Conservation (phyloP, 2,113 vertebrate genomes). For the Loxodonta africana region DNA sequence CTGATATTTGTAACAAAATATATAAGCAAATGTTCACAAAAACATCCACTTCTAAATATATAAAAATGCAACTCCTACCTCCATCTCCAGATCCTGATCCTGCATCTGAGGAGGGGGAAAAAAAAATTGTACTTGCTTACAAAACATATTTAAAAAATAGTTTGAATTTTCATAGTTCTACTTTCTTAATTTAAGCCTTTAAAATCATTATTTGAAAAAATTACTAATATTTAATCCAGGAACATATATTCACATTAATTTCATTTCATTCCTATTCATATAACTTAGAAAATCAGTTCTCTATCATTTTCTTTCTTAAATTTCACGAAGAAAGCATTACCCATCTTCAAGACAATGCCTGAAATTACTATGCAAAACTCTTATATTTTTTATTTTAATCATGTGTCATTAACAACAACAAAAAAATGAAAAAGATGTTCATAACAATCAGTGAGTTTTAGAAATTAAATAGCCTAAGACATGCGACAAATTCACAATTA, state of each 20-base stretch:
- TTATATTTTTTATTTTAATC: background rate
- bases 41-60: background rate
- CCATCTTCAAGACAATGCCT: background rate
- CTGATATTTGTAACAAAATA: background rate
- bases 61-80: slow-evolving; percentile 88
- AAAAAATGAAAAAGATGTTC: slow-evolving; percentile 53
- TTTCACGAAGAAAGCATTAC: background rate
- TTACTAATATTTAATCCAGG: slow-evolving; percentile 72
- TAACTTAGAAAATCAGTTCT: background rate
- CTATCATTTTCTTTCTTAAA: slow-evolving; percentile 53
- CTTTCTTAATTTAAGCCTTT: slow-evolving; percentile 10
- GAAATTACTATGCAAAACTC: slow-evolving; percentile 15
- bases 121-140: slow-evolving; percentile 60
- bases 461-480: slow-evolving; percentile 48
- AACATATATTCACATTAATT: background rate
- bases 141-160: slow-evolving; percentile 22
- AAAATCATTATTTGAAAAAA: slow-evolving; percentile 77
- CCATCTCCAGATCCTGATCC: slow-evolving; percentile 93
- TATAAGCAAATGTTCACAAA: background rate
- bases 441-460: slow-evolving; percentile 16
- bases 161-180: background rate
- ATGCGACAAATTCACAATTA: slow-evolving; percentile 35
- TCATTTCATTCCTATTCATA: background rate
- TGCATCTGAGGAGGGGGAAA: slow-evolving; percentile 87
- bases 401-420: slow-evolving; percentile 15